Base-by-base conservation (phyloP, 2,797 vertebrate species). In the Eulemur mongoz region DNA sequence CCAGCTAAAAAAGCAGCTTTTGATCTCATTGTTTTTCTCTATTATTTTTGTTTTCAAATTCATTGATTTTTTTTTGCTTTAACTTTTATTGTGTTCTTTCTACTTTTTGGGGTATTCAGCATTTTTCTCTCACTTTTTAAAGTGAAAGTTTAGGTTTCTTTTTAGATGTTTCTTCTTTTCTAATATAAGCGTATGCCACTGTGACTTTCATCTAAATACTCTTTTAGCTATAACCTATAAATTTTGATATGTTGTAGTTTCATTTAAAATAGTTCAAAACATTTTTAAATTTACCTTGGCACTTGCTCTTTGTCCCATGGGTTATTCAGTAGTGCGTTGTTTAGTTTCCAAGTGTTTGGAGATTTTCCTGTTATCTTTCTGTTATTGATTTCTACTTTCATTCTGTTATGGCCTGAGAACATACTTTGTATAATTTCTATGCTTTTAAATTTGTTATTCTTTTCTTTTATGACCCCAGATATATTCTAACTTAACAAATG, bases 241-340 rank as follows among this genome's bases (percentile, higher is more conserved):
- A 67, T 85, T 86, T 70, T n/a, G 22, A 25, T 79, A 32, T 48
- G 4, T 15, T 78, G 4, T 4, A 72, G 7, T 75, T 72, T 84
- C 10, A 81, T 91, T 93, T 96, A 69, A 67, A 35, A 81, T 70
- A 82, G 45, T 35, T 84, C 70, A 75, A 57, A 67, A 35, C 85
- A 94, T 50, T 81, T 86, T 65, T 13, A 52, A 65, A 61, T 38
- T 75, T 89, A 6, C 4, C 38, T 40, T 22, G 22, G 63, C 2
- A 61, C n/a, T 73, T 85, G 23, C 2, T 79, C 12, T 87, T 89
- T 83, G 27, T 57, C 3, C 7, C 11, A 20, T 17, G 2, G 13
- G 2, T 84, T 52, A 93, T 82, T 91, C n/a, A 63, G 15, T 70
- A 27, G 14, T 81, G 1, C 65, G 2, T 72, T 69, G 22, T 40